Evolutionary conservation across 2,113 vertebrate genomes (phyloP).

Genomic region (Ornithorhynchus anatinus): DNA sequence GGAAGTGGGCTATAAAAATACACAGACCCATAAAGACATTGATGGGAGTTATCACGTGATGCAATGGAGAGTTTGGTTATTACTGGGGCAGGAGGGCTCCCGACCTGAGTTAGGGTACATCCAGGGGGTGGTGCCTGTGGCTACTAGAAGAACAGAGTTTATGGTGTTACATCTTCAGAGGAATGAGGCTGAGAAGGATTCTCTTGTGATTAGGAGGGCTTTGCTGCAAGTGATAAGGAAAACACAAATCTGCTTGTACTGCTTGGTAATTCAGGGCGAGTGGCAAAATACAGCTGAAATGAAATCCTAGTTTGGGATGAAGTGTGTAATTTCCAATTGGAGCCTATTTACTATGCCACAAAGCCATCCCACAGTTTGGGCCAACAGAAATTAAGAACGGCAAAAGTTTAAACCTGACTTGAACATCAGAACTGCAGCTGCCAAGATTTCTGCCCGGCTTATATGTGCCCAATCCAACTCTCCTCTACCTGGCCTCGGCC

Average conservation of each 20-base stretch:
- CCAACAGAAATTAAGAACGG: too few species aligned
- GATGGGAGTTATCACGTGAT: background rate
- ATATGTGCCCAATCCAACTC: too few species aligned
- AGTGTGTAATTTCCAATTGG: too few species aligned
- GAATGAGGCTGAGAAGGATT: background rate
- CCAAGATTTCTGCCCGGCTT: too few species aligned
- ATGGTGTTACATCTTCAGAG: background rate
- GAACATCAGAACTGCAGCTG: too few species aligned
- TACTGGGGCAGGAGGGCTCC: rapidly evolving
- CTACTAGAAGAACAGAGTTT: background rate
- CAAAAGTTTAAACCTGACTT: too few species aligned
- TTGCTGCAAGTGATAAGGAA: background rate
- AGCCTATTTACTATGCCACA: too few species aligned
- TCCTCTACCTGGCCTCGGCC: too few species aligned
- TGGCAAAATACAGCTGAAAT: too few species aligned
- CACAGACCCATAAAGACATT: slow-evolving; percentile 10
- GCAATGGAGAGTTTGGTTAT: background rate
- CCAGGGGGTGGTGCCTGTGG: background rate
- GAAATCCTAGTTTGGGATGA: too few species aligned
- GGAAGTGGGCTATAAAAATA: slow-evolving; percentile 43
- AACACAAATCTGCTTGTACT: background rate
- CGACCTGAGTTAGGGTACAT: background rate
- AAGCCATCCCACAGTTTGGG: too few species aligned
- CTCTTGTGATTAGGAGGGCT: background rate
- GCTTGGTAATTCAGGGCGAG: too few species aligned